Base-by-base conservation (phyloP, 2,888 invertebrate genomes). In the Pimpla rufipes region DNA sequence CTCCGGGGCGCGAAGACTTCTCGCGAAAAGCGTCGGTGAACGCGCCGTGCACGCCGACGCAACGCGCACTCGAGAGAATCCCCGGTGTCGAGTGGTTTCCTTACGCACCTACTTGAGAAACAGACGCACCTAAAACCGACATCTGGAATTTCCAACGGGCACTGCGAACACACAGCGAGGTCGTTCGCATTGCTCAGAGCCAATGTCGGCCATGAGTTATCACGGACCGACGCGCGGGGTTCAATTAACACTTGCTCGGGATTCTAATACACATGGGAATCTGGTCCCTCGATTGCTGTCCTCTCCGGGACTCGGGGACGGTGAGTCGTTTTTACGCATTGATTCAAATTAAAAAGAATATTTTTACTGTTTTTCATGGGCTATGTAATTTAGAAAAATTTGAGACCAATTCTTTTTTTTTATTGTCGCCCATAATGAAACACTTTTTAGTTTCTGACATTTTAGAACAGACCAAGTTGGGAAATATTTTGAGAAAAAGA, bases 21-120 rank as follows among this genome's bases (percentile, higher is more conserved):
- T 68, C 70, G 83, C 83, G 74, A 78, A 84, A 84, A 76, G 80
- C 78, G 83, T 80, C 80, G 50, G 64, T 45, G 55, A 62, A 73
- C 57, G 80, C 62, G 66, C 73, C 59, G 67, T 66, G 70, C 77
- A n/a, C n/a, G n/a, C n/a, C n/a, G n/a, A n/a, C 66, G 71, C 70
- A 62, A 16, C n/a, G 50, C 16, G 13, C 29, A 29, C 64, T 81
- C 70, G 23, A 77, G 80, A 66, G 57, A 66, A 16, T 18, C 45
- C 29, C 29, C 3, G 52, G 16, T 18, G 47, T 79, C 83, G 57
- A 76, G 83, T 67, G 79, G 59, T 78, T 81, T 78, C 78, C 78
- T 74, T 68, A 57, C 70, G 45, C 68, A 68, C 57, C 50, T 55
- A 78, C 83, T 84, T 64, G 80, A 78, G 70, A 81, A 78, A 50